Base-by-base conservation (phyloP, 2,797 vertebrate genomes). In the Dromococcyx pavoninus region DNA sequence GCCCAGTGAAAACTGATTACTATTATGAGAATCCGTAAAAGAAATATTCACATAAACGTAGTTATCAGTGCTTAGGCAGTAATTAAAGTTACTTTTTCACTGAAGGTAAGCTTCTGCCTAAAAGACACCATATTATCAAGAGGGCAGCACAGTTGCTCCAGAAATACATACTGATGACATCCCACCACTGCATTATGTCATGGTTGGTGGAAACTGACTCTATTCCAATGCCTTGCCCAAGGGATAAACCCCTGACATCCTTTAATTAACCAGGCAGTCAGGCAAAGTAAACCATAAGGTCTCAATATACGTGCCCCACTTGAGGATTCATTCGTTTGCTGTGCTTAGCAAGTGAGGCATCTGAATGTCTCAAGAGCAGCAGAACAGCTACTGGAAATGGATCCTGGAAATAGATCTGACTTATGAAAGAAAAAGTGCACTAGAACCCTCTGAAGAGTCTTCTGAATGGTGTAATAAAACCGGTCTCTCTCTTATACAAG, bases 211-310 rank as follows among this genome's bases (percentile, higher is more conserved):
- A 48, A 80, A 44, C 27, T 39, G 67, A 51, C 85, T 82, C 44
- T 43, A 19, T 64, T 93, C 44, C 87, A 56, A 28, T 56, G 37
- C 53, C 32, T 60, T 54, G 43, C 61, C 75, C 85, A 61, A 25
- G 53, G 69, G 69, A 91, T 48, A 83, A 78, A 60, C n/a, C 35
- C 71, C 64, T 69, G 77, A 53, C 44, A 56, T 73, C 56, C 77
- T 64, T 86, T 86, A 86, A 82, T 83, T 89, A 92, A 53, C n/a
- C 46, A 82, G 60, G 64, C 77, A 81, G 39, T 56, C 80, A 79
- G 53, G 81, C 78, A 83, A 82, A 86, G 51, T 46, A 86, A 94
- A 85, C 89, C 35, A 53, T 67, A 94, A 87, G 67, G 60, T 92
- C 57, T 88, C 91, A 62, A 70, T 66, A 54, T 28, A 22, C n/a